phyloP scores from a whole-genome alignment of 2,888 invertebrate species.

The Acanthosepion lycidas region DNA sequence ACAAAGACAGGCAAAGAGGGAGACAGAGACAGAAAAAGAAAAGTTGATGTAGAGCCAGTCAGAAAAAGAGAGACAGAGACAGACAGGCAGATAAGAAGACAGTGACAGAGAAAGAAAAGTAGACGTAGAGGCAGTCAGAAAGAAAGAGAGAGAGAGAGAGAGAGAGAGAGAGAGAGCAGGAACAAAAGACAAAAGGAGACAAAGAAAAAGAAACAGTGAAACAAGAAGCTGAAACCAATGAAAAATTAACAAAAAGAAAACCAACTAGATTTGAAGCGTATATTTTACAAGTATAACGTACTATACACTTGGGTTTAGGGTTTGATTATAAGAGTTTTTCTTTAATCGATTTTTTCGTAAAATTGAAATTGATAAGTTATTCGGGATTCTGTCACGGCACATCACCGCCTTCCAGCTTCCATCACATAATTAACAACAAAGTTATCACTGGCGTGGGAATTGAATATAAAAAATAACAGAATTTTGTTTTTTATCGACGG shows the following conservation, averaged over 20 bases:
- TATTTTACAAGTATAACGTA: no score
- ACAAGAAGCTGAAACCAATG: not conserved
- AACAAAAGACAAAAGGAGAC: not conserved
- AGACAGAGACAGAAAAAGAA: not conserved
- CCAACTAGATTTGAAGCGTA: not conserved
- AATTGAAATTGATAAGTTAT: no score
- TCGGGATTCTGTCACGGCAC: no score
- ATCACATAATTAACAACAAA: no score
- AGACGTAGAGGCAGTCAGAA: not conserved
- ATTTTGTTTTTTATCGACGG: no score
- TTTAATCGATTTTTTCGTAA: no score
- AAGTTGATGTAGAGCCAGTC: not conserved
- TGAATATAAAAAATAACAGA: no score
- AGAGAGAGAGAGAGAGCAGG: not conserved
- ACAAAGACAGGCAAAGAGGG: not conserved
- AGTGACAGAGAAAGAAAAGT: not conserved
- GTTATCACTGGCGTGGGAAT: no score
- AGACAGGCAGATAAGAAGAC: not conserved
- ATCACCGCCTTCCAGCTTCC: no score
- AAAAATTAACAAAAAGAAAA: not conserved
- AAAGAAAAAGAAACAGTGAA: not conserved
- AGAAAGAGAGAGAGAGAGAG: conserved; percentile 36
- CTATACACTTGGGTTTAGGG: no score
- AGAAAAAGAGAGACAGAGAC: not conserved
- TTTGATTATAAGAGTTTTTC: no score